Base-by-base conservation (phyloP, 2,113 vertebrate species). In the Galemys pyrenaicus region DNA sequence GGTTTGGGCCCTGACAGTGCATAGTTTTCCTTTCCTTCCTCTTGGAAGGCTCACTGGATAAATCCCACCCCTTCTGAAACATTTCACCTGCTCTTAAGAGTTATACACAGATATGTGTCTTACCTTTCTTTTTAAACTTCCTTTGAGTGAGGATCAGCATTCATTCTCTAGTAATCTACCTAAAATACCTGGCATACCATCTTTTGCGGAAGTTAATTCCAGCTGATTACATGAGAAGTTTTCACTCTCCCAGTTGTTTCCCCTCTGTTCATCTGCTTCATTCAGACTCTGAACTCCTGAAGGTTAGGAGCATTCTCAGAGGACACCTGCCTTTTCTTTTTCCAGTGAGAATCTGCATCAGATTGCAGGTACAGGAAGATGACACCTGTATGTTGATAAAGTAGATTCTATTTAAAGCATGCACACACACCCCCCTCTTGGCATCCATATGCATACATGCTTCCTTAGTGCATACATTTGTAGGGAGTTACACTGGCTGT, bases 121-220 rank as follows among this genome's bases (percentile, higher is more conserved):
- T 82, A 10, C 17, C 7, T 64, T 37, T 15, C 46, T 80, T 89
- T 71, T 78, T 28, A 35, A 26, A 41, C 28, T 49, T 80, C 64
- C 54, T 91, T 85, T 81, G 46, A 49, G n/a, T 71, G 83, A 70
- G 19, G 30, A 64, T 82, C 37, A 86, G 49, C 12, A 73, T 77
- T 80, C 83, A 30, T 92, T 83, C 51, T 90, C 89, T n/a, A 90
- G 84, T 26, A 39, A 17, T 83, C 9, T 58, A 11, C 88, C 74
- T 84, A 49, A 54, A 39, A 65, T 65, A 75, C 51, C 3, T 80
- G n/a, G 5, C 41, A 70, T 65, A 32, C 19, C 19, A 71, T 75
- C 87, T 56, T 73, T 65, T 39, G 70, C 26, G 56, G 83, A 74
- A 89, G 79, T 37, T 74, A 79, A 44, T 81, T 82, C 37, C 73